Conservation (phyloP, 2,797 vertebrate species). For the Channa striata region DNA sequence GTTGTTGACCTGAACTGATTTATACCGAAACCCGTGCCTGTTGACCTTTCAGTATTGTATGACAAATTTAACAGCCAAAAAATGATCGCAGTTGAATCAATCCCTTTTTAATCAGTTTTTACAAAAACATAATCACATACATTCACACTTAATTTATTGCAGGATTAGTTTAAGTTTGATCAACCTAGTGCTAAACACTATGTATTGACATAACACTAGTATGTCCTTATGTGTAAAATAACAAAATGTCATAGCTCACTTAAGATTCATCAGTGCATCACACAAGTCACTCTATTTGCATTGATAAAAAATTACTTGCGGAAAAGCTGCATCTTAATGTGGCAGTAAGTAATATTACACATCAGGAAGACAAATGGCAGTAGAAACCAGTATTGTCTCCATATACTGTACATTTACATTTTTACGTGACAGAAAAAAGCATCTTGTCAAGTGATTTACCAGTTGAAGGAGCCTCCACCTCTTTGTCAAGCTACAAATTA, state of each 20-base stretch:
- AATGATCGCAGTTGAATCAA: no score
- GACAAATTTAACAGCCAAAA: no score
- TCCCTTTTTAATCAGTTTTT: no score
- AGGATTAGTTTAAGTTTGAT: no score
- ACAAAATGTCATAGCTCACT: background rate
- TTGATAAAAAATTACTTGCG: background rate
- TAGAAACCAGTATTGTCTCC: background rate
- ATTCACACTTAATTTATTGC: no score
- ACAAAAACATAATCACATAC: no score
- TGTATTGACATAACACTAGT: no score
- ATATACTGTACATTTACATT: background rate
- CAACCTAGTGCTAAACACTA: no score
- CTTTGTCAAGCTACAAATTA: constrained; percentile 4
- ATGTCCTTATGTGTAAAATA: background rate
- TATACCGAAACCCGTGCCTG: no score
- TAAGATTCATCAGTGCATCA: background rate
- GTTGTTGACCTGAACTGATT: no score
- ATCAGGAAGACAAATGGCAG: constrained; percentile 31
- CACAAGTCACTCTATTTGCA: background rate
- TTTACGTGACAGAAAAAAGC: constrained; percentile 3
- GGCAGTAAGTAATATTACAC: constrained; percentile 16
- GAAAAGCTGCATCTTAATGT: constrained; percentile 8
- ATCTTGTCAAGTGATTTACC: background rate
- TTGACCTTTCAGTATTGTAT: no score
- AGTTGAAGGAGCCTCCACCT: constrained; percentile 8